Evolutionary conservation across 2,797 vertebrate genomes (phyloP).

Genomic region (Chelonia mydas): DNA sequence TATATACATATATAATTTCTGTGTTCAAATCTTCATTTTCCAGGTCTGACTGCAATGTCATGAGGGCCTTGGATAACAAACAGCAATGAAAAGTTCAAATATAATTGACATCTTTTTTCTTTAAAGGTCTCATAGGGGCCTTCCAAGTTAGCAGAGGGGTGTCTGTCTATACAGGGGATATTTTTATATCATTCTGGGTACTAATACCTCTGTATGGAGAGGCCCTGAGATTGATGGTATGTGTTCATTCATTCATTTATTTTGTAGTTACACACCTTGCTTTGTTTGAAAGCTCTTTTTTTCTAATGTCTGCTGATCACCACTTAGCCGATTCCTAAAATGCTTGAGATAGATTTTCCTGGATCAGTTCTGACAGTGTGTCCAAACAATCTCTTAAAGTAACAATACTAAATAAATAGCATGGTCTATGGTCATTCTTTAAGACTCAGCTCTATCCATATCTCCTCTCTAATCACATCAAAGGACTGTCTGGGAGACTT

Average conservation of each 20-base stretch:
- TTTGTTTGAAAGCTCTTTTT: background rate
- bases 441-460: background rate
- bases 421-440: background rate
- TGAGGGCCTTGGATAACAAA: background rate
- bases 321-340: conserved; percentile 24
- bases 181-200: background rate
- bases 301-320: conserved; percentile 16
- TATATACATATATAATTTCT: background rate
- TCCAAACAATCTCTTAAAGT: conserved; percentile 44
- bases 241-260: background rate
- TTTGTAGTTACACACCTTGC: background rate
- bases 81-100: background rate
- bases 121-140: background rate
- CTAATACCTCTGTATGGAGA: background rate
- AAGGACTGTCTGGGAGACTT: background rate
- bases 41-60: background rate
- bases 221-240: background rate
- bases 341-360: background rate
- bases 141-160: background rate
- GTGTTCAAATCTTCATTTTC: background rate
- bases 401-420: conserved; percentile 27
- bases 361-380: conserved; percentile 54
- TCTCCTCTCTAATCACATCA: conserved; percentile 51
- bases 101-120: background rate
- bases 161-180: background rate